Conservation (phyloP, 2,113 vertebrate species). For the Aptenodytes patagonicus region DNA sequence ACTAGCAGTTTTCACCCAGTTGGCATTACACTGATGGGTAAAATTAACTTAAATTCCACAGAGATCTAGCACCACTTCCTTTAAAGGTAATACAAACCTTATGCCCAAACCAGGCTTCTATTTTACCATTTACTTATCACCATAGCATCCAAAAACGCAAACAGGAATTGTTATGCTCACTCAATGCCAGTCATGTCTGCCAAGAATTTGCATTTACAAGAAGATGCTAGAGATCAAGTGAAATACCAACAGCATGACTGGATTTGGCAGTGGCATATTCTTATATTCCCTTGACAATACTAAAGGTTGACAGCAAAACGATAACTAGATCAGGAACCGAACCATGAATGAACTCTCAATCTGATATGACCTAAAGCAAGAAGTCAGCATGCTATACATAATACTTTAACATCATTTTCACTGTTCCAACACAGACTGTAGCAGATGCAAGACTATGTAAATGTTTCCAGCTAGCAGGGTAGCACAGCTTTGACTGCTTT, state of each 20-base stretch:
- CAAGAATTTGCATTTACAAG: slow-evolving; percentile 6
- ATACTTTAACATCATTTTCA: background rate
- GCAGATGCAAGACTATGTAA: background rate
- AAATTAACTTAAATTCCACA: background rate
- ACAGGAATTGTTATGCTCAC: background rate
- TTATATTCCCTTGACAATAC: background rate
- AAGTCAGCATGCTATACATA: background rate
- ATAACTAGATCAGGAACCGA: background rate
- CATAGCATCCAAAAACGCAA: background rate
- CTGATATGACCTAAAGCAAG: background rate
- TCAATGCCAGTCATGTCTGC: background rate
- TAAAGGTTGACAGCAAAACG: background rate
- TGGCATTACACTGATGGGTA: too few relatives aligned
- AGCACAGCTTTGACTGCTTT: background rate
- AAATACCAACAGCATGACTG: background rate
- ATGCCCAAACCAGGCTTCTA: background rate
- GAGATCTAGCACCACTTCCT: background rate
- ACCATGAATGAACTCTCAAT: background rate
- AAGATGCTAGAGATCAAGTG: slow-evolving; percentile 9
- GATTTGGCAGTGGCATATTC: background rate
- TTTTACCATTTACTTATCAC: background rate
- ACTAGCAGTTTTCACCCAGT: background rate
- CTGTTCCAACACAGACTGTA: background rate
- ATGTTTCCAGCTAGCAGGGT: background rate
- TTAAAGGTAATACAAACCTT: background rate